A percentile compares a stretch with the other conserved stretches of the same genome.
These are phyloP conservation scores for Pristionchus japonicus DNA, from an alignment of 2,888 invertebrate genomes.

Conservation along the genomic window DNA sequence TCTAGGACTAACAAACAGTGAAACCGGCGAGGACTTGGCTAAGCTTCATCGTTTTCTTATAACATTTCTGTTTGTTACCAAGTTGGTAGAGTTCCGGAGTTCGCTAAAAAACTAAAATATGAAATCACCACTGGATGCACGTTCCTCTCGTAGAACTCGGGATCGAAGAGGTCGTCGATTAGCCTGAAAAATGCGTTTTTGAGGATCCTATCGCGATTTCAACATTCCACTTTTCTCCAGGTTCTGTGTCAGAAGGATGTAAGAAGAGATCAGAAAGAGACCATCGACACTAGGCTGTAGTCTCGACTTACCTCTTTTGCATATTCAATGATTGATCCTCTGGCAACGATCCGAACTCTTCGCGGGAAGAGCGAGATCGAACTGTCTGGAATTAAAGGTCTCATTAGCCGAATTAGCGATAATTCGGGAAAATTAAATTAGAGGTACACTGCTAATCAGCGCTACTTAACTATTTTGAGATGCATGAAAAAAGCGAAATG, in stretches of 20 bases:
- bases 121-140: slow-evolving; percentile 67
- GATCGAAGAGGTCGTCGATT: slow-evolving; percentile 71
- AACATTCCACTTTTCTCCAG: not conserved
- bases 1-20: too few species aligned
- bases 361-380: not conserved
- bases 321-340: not conserved
- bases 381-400: not conserved
- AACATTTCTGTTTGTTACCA: too few species aligned
- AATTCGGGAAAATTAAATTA: too few species aligned
- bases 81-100: too few species aligned
- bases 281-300: not conserved
- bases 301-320: slow-evolving; percentile 16
- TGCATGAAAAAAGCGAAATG: too few species aligned
- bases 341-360: not conserved
- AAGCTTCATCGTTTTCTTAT: too few species aligned
- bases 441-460: too few species aligned
- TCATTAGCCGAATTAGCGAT: too few species aligned
- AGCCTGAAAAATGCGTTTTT: slow-evolving; percentile 50
- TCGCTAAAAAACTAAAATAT: not conserved
- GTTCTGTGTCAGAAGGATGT: not conserved
- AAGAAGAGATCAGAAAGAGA: not conserved
- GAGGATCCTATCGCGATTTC: not conserved
- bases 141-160: slow-evolving; percentile 68
- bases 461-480: too few species aligned
- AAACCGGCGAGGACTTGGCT: too few species aligned